Evolutionary conservation across 1,140 invertebrate genomes (phyloP), one percentile per base, ranked within the genome.

Genomic region (Aphis gossypii): DNA sequence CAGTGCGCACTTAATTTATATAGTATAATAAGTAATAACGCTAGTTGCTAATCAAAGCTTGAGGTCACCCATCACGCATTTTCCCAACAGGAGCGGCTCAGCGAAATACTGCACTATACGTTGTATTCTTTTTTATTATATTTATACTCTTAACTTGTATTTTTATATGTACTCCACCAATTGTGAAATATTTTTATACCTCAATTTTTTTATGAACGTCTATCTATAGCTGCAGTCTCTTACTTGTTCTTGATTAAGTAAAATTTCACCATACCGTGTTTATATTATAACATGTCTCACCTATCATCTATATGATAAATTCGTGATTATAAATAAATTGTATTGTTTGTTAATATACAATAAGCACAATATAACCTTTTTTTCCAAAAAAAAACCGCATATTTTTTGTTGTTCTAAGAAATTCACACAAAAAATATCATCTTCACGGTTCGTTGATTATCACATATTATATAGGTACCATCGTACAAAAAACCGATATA

Each of bases 31-130:
- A 51, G n/a, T n/a, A n/a, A n/a, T n/a, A n/a, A n/a, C n/a, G n/a
- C n/a, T n/a, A n/a, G n/a, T n/a, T 20, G 46, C 46, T 92, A 92
- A 92, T 83, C 91, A 84, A 92, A 84, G 44, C 76, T 76, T 92
- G 91, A 92, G 68, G 91, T 92, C 91, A 83, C 48, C 91, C 76
- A 51, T 83, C 30, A 23, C 76, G 20, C 20, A 51, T 92, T 84
- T 92, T 92, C 91, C 76, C 76, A 92, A 84, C 68, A 92, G 76
- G 60, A 76, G 91, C 76, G 91, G 91, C 76, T 84, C 82, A 21
- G 6, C 86, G 20, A 9, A 84, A 84, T 44, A 41, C 41, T 88
- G 30, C 41, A n/a, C 86, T 38, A 38, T 41, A 11, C 83, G 41
- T 7, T 68, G 83, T 44, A 46, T 44, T 25, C 38, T 44, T 41